Conservation (phyloP, 2,797 vertebrate species). For the Danio aesculapii region DNA sequence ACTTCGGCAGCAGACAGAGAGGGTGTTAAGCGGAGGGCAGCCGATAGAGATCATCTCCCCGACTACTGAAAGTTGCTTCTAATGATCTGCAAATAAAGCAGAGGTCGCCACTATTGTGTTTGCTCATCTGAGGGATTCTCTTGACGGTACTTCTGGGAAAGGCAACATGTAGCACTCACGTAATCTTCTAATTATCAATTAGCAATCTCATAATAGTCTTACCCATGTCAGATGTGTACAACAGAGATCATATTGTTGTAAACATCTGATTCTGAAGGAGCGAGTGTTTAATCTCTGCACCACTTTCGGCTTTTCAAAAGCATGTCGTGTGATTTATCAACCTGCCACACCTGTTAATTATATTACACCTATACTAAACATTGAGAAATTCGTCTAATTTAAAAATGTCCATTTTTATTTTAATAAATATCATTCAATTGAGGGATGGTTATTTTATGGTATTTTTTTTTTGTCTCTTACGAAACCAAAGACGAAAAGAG, state of each 20-base stretch:
- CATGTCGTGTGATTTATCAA: neutral
- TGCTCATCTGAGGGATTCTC: constrained; percentile 4
- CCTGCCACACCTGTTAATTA: too few species aligned
- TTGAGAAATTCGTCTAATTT: too few species aligned
- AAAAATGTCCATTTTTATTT: too few species aligned
- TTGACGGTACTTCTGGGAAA: constrained; percentile 24
- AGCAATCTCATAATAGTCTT: constrained; percentile 2
- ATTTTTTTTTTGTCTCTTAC: too few species aligned
- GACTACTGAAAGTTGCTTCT: constrained; percentile 45
- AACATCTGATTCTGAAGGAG: neutral
- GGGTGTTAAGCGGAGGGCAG: constrained; percentile 55
- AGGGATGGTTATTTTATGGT: too few species aligned
- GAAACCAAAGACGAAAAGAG: too few species aligned
- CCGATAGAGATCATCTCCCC: constrained; percentile 54
- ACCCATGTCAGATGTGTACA: constrained; percentile 6
- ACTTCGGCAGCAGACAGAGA: constrained; percentile 43
- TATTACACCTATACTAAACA: too few species aligned
- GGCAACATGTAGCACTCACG: neutral
- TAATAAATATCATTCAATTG: too few species aligned
- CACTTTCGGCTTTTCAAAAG: neutral
- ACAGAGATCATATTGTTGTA: neutral
- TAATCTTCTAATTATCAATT: constrained; percentile 43
- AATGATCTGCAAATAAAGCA: constrained; percentile 58
- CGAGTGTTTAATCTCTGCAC: neutral
- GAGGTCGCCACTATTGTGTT: constrained; percentile 17